Percentiles rank a stretch among this genome's conserved stretches.
phyloP scores from a whole-genome alignment of 2,113 vertebrate species.

The Bagarius yarrelli region DNA sequence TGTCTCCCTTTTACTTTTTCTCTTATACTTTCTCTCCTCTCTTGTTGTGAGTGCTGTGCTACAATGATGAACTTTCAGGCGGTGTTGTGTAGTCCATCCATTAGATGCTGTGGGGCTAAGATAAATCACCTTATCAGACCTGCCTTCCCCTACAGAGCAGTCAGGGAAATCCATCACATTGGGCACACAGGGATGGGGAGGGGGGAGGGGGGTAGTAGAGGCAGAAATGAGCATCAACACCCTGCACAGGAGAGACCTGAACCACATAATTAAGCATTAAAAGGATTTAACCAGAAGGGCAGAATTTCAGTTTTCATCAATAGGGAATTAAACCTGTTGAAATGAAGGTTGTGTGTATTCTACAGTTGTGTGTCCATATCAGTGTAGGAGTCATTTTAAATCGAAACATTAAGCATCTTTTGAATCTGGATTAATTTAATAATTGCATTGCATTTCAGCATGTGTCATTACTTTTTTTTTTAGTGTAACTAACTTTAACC shows the following conservation, averaged over 20 bases:
- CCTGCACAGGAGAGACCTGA: not conserved
- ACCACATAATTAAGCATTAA: not conserved
- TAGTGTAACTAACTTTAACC: too few relatives aligned
- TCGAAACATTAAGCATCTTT: not conserved
- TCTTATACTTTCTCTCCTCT: not conserved
- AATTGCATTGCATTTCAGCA: too few relatives aligned
- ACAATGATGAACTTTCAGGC: constrained; percentile 73
- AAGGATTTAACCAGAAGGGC: not conserved
- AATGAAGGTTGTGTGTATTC: not conserved
- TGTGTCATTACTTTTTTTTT: too few relatives aligned
- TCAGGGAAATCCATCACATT: constrained; percentile 73
- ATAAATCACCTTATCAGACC: constrained; percentile 78
- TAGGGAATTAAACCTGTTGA: not conserved
- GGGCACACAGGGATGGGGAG: constrained; percentile 69
- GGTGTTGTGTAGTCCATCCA: constrained; percentile 74
- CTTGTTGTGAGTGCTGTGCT: constrained; percentile 43
- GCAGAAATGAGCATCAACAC: constrained; percentile 58
- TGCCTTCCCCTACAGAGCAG: constrained; percentile 73
- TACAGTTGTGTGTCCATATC: not conserved
- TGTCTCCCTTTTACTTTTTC: not conserved
- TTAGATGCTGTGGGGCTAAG: constrained; percentile 73
- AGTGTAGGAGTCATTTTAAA: not conserved
- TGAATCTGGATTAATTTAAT: not conserved
- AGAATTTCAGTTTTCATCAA: not conserved
- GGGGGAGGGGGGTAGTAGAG: constrained; percentile 41